Evolutionary conservation across 2,113 vertebrate species (phyloP).

Genomic region (Ursus arctos): DNA sequence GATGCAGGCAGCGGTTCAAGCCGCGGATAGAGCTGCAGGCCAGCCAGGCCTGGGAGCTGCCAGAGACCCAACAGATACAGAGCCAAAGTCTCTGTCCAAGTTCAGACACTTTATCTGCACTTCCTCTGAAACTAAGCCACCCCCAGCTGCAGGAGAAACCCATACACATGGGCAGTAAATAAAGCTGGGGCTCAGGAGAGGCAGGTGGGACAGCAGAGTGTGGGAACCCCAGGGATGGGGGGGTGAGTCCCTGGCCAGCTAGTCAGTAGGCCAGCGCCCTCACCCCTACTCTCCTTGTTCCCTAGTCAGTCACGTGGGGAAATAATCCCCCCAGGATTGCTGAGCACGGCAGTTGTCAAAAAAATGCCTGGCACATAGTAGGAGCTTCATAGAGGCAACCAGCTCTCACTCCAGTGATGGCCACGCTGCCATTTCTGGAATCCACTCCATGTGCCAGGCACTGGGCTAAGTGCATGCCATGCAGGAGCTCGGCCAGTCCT

Average conservation of each 20-base stretch:
- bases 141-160: not conserved
- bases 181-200: not conserved
- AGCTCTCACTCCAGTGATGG: not conserved
- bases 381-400: not conserved
- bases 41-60: conserved; percentile 54
- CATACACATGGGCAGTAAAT: not conserved
- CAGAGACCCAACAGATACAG: not conserved
- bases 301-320: not conserved
- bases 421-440: not conserved
- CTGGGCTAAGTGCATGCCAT: not conserved
- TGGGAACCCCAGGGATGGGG: not conserved
- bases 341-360: not conserved
- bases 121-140: conserved; percentile 47
- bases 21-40: not conserved
- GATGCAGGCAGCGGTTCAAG: not conserved
- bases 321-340: not conserved
- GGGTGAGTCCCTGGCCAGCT: not conserved
- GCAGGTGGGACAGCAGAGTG: fast-evolving
- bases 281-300: not conserved
- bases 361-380: not conserved
- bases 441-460: fast-evolving
- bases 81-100: conserved; percentile 2
- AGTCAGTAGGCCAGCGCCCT: fast-evolving
- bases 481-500: not conserved
- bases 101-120: not conserved